Base-by-base conservation (phyloP, 2,888 invertebrate species). In the Synergus umbraculus region DNA sequence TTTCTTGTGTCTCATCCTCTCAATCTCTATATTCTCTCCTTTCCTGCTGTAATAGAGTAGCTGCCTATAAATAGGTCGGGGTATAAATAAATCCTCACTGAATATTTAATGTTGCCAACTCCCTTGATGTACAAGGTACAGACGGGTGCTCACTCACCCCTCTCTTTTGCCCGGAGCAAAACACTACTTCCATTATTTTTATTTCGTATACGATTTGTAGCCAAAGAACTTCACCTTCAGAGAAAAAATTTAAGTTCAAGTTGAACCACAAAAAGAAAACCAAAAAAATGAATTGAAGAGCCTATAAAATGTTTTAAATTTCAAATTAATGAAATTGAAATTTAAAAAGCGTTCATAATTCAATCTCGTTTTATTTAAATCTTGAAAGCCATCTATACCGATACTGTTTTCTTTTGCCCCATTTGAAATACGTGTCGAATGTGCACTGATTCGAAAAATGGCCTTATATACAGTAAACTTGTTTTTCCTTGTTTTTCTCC, bases 31-130 rank as follows among this genome's bases (percentile, higher is more conserved):
- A 76, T 63, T 58, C 82, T 84, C 80, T 83, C 80, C 81, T 84
- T 86, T 81, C 79, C 81, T 29, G 0, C 18, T 76, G 80, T 78
- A 85, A 85, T 84, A 84, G 82, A 85, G 83, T 80, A 63, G 79
- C 79, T 78, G 58, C 79, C 85, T 86, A 86, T 86, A 86, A 87
- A 89, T 87, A 89, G 87, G 81, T 81, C 82, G 81, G 83, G 82
- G 85, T 89, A 89, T 89, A 89, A 89, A 89, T 89, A 89, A 89
- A 84, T 84, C 69, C 84, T 82, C 79, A 79, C 76, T 87, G 87
- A 87, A 89, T 89, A 89, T 90, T 89, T 88, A 89, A 89, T 89
- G 89, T 87, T 87, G 89, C 89, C 88, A 88, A 83, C 83, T 85
- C 83, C 77, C 81, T 82, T 63, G 13, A 63, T 63, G 81, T 78